Evolutionary conservation across 2,113 vertebrate genomes (phyloP), one percentile per base, ranked within the genome.

Genomic region (Rhinopomastus cyanomelas): DNA sequence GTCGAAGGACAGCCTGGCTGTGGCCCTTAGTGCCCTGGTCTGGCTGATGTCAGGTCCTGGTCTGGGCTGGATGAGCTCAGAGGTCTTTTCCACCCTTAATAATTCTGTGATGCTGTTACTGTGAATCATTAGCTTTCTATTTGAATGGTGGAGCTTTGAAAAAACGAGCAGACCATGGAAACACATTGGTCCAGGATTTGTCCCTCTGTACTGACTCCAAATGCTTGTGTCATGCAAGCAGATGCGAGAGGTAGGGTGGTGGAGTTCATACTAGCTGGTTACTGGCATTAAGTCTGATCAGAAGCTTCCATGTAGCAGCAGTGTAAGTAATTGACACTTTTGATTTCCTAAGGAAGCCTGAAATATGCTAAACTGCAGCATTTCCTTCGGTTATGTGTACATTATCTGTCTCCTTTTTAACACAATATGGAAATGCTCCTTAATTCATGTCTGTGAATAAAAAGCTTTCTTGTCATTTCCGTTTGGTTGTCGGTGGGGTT

Each of bases 391-490:
- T 62, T 90, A 87, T 85, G 52, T 80, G 16, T 93, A 16, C 57
- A 59, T 66, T 85, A 71, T 74, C 34, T 87, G n/a, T 79, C 48
- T 93, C 49, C 85, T 13, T 57, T 49, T 27, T 76, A 91, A 52
- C 53, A 71, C 34, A 64, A 39, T 85, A 68, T 81, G 72, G 80
- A 83, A 77, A 52, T 72, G 61, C 59, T 89, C 73, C 52, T 85
- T 88, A 62, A 80, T 78, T 92, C 89, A 88, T 36, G 65, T 78
- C 27, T 91, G 36, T 65, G 56, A 89, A 71, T 81, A 90, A 92
- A 81, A 39, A n/a, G 53, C 66, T 93, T 88, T 60, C 85, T 85
- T 95, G 67, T 80, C 0, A 69, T 56, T 88, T 86, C 57, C 81
- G 23, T 5, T 14, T 42, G 16, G 44, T 16, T 34, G 52, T 32